Conservation (phyloP, 2,797 vertebrate genomes). For the Adelosebastes latens region DNA sequence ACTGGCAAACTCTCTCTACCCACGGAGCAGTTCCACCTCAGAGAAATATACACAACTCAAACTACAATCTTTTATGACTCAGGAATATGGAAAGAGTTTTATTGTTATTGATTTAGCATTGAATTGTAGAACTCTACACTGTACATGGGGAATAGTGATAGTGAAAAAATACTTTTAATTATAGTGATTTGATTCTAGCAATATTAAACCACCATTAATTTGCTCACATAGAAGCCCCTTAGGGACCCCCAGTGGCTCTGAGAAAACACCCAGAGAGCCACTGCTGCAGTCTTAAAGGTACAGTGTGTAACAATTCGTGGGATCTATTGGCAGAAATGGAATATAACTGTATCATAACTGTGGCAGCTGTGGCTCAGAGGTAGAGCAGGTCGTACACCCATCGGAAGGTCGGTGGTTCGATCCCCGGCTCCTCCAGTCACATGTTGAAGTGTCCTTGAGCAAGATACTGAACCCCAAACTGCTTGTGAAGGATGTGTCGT, state of each 20-base stretch:
- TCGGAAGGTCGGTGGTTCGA: no score
- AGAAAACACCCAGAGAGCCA: not conserved
- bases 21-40: constrained; percentile 21
- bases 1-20: constrained; percentile 28
- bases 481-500: no score
- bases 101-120: constrained; percentile 58
- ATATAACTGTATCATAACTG: no score
- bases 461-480: no score
- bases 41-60: constrained; percentile 50
- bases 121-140: constrained; percentile 27
- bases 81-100: constrained; percentile 47
- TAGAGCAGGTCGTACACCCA: no score
- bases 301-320: not conserved
- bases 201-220: constrained; percentile 24
- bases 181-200: constrained; percentile 32
- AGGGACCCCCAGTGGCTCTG: not conserved
- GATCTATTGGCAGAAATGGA: not conserved
- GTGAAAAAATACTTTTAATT: constrained; percentile 34
- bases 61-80: constrained; percentile 57
- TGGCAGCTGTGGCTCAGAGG: no score
- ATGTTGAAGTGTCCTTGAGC: no score
- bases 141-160: constrained; percentile 12
- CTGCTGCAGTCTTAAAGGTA: not conserved
- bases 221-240: not conserved
- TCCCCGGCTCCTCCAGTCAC: no score